Evolutionary conservation across 1,140 invertebrate species (phyloP), one percentile per base, ranked within the genome.

Genomic region (Neodiprion lecontei): DNA sequence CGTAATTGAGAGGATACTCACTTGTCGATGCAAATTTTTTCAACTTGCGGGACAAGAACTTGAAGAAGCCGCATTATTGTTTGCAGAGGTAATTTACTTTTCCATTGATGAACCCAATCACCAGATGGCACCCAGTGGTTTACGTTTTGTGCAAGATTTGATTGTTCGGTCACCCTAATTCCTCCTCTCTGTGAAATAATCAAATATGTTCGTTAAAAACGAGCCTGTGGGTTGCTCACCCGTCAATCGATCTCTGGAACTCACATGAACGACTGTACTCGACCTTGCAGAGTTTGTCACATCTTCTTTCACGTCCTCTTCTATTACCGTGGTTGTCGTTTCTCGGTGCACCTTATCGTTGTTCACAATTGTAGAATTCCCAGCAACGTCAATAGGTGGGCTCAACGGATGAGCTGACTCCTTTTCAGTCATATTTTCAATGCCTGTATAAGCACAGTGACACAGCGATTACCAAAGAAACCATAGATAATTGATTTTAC

Each of bases 11-110:
- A 78, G 74, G n/a, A 74, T 66, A 90, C 92, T 91, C 87, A 99
- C 97, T 99, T 99, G 87, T 99, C 98, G 83, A 99, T 99, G 88
- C 98, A 99, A 80, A 99, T 99, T 90, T 99, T 99, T 89, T 99
- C 98, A 10, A 99, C 98, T 91, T 99, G 98, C 69, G 99, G 98
- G 68, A 99, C 98, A 1, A 99, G 89, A 12, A 99, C 98, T 90
- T 99, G 98, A 66, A 99, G 89, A 80, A 99, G 91, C 79, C 98
- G 91, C 98, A 99, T 99, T 76, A 99, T 99, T 48, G 98, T 99
- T 90, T 99, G 98, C 70, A 99, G 87, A 1, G 98, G 98, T 74
- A 99, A 89, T 89, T 99, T 99, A 72, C 93, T 94, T 85, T 99
- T 98, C 98, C 98, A 99, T 8, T 95, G 94, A 77, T 95, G 92